Base-by-base conservation (phyloP, 2,888 invertebrate genomes). In the Sisyra nigra region DNA sequence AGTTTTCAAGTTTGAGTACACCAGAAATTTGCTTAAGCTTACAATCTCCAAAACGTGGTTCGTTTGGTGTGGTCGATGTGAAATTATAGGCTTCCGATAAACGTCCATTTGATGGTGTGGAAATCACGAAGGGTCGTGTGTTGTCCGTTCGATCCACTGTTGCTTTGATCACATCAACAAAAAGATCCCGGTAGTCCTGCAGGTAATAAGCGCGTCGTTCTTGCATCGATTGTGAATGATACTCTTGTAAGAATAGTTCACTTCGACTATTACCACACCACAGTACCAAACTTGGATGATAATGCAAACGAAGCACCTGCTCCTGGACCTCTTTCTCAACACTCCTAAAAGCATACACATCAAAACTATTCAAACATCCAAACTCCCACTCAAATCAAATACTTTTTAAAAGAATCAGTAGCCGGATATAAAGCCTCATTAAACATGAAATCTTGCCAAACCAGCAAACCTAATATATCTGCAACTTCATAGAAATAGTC, bases 381-480 rank as follows among this genome's bases (percentile, higher is more conserved):
- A 24, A 24, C 30, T 18, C 45, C 34, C 35, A 24, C 24, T 24
- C 24, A n/a, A n/a, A n/a, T n/a, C n/a, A n/a, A n/a, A n/a, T n/a
- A 72, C 56, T 66, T 53, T 10, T 91, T 61, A 59, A 85, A 93
- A 1, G 67, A 63, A 0, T 59, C 50, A 42, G 74, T 71, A 0
- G 72, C 69, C 0, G 91, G 92, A 60, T 93, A 94, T 78, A 92
- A 80, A 32, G 81, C 73, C 55, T 87, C 89, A 0, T 91, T 91
- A 57, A 91, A 93, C 76, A 91, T 82, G 56, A 92, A 75, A 58
- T 94, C 93, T 58, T 93, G 92, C 92, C 92, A 94, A 40, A 94
- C 74, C 52, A 93, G 67, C 33, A 93, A 78, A 2, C 93, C 93
- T 35, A 80, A 65, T 52, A 79, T 68, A 55, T 93, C 91, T 45